phyloP scores from a whole-genome alignment of 2,888 invertebrate species.

The Drosophila koepferae region DNA sequence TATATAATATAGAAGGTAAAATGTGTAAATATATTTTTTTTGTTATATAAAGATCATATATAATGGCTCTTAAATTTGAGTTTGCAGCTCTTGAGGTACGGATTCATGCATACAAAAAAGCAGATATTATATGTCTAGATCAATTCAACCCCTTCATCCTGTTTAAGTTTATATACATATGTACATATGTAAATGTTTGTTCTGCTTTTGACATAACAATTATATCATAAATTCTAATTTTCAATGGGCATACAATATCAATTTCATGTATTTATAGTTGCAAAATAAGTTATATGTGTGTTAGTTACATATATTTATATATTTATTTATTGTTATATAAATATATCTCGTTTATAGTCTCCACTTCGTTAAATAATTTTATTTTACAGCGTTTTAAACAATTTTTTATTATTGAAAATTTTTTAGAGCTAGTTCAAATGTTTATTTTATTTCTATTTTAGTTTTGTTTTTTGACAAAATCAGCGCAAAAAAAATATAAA shows the following conservation, averaged over 20 bases:
- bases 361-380: background rate
- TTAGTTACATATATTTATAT: background rate
- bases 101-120: too few species aligned
- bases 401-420: too few species aligned
- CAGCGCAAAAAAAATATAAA: conserved; percentile 11
- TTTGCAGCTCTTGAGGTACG: background rate
- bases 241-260: background rate
- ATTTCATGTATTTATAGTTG: too few species aligned
- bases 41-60: background rate
- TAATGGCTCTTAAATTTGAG: background rate
- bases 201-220: background rate
- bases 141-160: background rate
- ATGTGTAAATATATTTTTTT: background rate
- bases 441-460: background rate
- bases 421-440: background rate
- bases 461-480: conserved; percentile 1
- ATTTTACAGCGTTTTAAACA: background rate
- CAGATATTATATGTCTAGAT: background rate
- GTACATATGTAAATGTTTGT: background rate
- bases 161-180: background rate
- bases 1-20: background rate
- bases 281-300: too few species aligned
- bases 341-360: background rate
- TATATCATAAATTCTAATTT: background rate
- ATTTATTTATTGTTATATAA: background rate